phyloP scores from a whole-genome alignment of 2,797 vertebrate genomes.

The Ctenopoma kingsleyae region DNA sequence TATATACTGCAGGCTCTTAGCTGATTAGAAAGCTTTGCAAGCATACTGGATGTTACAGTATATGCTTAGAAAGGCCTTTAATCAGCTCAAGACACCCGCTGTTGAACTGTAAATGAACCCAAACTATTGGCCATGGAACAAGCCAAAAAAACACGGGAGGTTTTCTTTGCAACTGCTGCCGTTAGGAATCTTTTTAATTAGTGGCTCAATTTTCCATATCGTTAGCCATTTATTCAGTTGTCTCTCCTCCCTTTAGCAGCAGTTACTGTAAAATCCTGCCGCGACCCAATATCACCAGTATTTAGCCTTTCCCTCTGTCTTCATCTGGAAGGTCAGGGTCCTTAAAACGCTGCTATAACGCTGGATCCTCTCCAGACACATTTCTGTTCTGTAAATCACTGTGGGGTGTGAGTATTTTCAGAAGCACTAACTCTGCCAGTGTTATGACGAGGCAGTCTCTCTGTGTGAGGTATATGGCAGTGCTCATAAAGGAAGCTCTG shows the following conservation, averaged over 20 bases:
- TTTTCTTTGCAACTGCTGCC: conserved; percentile 12
- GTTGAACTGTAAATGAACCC: conserved; percentile 57
- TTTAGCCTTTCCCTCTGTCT: conserved; percentile 39
- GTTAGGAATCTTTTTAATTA: conserved; percentile 44
- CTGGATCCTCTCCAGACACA: conserved; percentile 39
- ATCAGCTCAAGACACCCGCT: conserved; percentile 25
- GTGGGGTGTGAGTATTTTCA: conserved; percentile 21
- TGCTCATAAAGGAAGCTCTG: conserved; percentile 34
- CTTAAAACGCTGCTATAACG: conserved; percentile 28
- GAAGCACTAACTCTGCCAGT: conserved; percentile 38
- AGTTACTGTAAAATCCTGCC: conserved; percentile 15
- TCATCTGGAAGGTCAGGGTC: conserved; percentile 47
- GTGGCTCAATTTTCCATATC: conserved; percentile 22
- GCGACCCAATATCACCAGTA: conserved; percentile 21
- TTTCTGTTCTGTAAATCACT: conserved; percentile 50
- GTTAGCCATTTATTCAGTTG: conserved; percentile 20
- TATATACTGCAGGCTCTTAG: conserved; percentile 30
- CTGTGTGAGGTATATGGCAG: conserved; percentile 27
- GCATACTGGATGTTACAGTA: conserved; percentile 14
- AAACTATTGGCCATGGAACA: conserved; percentile 31
- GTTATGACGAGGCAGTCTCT: conserved; percentile 42
- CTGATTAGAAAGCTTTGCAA: conserved; percentile 27
- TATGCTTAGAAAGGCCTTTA: conserved; percentile 29
- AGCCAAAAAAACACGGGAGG: conserved; percentile 12
- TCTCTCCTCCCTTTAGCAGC: conserved; percentile 14